Evolutionary conservation across 1,140 invertebrate genomes (phyloP).

Genomic region (Fopius arisanus): DNA sequence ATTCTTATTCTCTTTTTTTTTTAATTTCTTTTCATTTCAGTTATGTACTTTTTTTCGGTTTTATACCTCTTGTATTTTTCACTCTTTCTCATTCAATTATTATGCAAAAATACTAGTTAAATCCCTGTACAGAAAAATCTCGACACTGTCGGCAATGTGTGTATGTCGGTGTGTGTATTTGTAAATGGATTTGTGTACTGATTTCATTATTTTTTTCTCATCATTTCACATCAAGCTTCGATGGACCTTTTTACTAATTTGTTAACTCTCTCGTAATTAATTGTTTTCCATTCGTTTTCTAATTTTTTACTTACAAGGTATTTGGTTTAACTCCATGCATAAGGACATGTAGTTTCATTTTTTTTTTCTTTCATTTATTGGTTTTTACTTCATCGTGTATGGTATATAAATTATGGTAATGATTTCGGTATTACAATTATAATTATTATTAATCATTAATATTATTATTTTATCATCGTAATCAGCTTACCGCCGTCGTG

Average conservation of each 20-base stretch:
- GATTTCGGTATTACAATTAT: constrained; percentile 60
- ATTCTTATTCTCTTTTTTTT: constrained; percentile 22
- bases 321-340: constrained; percentile 57
- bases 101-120: constrained; percentile 64
- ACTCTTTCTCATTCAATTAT: constrained; percentile 38
- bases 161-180: constrained; percentile 21
- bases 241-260: constrained; percentile 30
- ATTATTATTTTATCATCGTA: constrained; percentile 50
- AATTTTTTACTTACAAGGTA: constrained; percentile 58
- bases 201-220: no score
- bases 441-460: constrained; percentile 54
- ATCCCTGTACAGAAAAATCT: constrained; percentile 61
- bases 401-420: constrained; percentile 66
- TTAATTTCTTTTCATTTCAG: constrained; percentile 13
- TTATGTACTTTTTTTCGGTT: constrained; percentile 26
- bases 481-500: constrained; percentile 40
- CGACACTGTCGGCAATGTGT: constrained; percentile 31
- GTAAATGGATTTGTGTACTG: constrained; percentile 7
- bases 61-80: constrained; percentile 28
- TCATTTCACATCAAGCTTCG: constrained; percentile 12
- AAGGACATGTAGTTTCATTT: constrained; percentile 49
- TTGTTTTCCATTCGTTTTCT: constrained; percentile 33
- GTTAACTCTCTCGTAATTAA: constrained; percentile 45
- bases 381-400: constrained; percentile 33
- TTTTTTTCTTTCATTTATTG: constrained; percentile 27